A percentile compares a stretch with the other conserved stretches of the same genome.
phyloP scores from a whole-genome alignment of 2,888 invertebrate genomes.

The Gibbula magus region DNA sequence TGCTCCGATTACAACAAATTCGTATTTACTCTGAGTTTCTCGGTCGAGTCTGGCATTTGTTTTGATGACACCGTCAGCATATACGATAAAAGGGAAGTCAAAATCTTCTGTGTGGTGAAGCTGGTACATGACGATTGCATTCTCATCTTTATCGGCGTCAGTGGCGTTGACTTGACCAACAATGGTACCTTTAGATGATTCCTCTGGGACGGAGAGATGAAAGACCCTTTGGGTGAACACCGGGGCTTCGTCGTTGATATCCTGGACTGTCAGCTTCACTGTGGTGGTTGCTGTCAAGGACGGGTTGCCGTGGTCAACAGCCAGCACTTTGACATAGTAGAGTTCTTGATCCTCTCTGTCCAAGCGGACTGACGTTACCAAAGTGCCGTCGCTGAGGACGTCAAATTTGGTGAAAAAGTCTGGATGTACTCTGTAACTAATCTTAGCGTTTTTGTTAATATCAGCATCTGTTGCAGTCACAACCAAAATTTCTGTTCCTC shows the following conservation, averaged over 20 bases:
- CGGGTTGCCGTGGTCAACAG: conserved; percentile 70
- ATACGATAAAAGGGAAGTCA: conserved; percentile 53
- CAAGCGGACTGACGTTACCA: conserved; percentile 75
- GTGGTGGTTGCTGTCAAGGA: conserved; percentile 62
- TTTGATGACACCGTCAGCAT: conserved; percentile 52
- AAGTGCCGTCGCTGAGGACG: conserved; percentile 72
- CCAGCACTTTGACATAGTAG: conserved; percentile 86
- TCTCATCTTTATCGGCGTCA: conserved; percentile 60
- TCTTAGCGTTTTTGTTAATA: conserved; percentile 92
- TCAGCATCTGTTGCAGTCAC: conserved; percentile 91
- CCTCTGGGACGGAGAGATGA: conserved; percentile 79
- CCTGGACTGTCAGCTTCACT: conserved; percentile 58
- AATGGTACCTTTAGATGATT: conserved; percentile 58
- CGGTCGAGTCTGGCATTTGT: conserved; percentile 55
- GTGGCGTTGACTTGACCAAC: conserved; percentile 69
- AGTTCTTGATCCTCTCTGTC: conserved; percentile 92
- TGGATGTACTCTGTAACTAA: conserved; percentile 88
- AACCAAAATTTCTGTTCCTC: conserved; percentile 79
- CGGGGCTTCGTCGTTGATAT: conserved; percentile 86
- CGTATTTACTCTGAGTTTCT: conserved; percentile 53
- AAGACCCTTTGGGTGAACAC: conserved; percentile 91
- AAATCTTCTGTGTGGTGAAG: neutral
- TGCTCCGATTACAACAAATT: conserved; percentile 51
- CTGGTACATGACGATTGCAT: conserved; percentile 55
- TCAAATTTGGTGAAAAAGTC: conserved; percentile 90